phyloP scores from a whole-genome alignment of 2,113 vertebrate species.

The Thalassarche chlororhynchos region DNA sequence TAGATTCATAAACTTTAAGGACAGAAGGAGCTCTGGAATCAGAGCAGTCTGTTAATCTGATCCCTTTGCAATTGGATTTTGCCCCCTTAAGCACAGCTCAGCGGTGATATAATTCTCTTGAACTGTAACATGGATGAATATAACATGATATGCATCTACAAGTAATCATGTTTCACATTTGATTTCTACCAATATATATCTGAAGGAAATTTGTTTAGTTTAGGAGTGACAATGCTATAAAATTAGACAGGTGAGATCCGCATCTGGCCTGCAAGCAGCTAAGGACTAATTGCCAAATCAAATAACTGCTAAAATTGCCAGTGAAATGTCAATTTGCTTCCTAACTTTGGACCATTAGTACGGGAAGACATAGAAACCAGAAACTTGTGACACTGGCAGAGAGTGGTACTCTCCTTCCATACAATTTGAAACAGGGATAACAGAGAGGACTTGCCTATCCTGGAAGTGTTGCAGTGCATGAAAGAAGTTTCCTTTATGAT shows the following conservation, averaged over 20 bases:
- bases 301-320: neutral
- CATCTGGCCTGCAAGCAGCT: neutral
- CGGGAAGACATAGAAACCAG: neutral
- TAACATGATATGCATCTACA: neutral
- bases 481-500: neutral
- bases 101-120: neutral
- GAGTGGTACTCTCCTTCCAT: neutral
- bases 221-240: neutral
- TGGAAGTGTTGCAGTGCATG: neutral
- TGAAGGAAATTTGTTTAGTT: neutral
- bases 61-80: neutral
- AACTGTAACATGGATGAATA: neutral
- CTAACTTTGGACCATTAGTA: neutral
- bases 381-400: neutral
- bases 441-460: neutral
- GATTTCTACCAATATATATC: neutral
- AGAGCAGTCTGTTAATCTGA: neutral
- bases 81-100: neutral
- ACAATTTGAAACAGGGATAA: neutral
- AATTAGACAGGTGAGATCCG: neutral
- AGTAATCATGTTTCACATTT: neutral
- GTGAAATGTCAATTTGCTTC: neutral
- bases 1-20: neutral
- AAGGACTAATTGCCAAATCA: neutral
- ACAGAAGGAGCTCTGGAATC: neutral